Base-by-base conservation (phyloP, 2,797 vertebrate genomes). In the Enteromius viviparus region DNA sequence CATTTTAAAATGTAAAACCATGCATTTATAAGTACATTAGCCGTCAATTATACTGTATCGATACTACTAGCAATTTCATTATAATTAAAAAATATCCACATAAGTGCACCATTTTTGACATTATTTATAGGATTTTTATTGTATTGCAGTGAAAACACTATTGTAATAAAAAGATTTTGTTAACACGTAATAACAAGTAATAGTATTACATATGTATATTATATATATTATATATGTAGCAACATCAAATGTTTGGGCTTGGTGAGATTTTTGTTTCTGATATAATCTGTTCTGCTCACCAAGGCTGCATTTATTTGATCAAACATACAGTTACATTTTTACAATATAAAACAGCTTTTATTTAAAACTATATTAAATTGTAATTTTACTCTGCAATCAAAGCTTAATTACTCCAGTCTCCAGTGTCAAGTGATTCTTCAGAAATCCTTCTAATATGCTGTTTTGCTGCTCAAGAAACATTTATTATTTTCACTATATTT, bases 341-440 rank as follows among this genome's bases (percentile, higher is more conserved):
- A 2, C 0, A 11, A 37, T 68, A 0, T n/a, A n/a, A 40, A 40
- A 0, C 4, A 66, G 4, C 19, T 37, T 5, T 66, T 21, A 4
- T 37, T 32, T 66, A 9, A 40, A 40, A n/a, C 1, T 14, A 0
- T 11, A 0, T 21, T 21, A 37, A 65, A 9, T 1, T 10, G 62
- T 60, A 34, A 37, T 65, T 34, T 37, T 37, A 37, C 34, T 62
- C 23, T 62, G 58, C 26, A 26, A 62, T 29, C 62, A 4, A 9
- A 34, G 15, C 32, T 34, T 34, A 34, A 34, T 34, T 34, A 34
- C 32, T 34, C 32, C 32, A 34, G 32, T 34, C 32, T 34, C 1
- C 64, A 66, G 64, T 5, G 32, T 66, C 64, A 65, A 17, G 37
- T 66, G 64, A 66, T 34, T 11, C 65, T 66, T 40, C 65, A 66